Conservation (phyloP, 23 tunicate species). For the Trididemnum nubilum region DNA sequence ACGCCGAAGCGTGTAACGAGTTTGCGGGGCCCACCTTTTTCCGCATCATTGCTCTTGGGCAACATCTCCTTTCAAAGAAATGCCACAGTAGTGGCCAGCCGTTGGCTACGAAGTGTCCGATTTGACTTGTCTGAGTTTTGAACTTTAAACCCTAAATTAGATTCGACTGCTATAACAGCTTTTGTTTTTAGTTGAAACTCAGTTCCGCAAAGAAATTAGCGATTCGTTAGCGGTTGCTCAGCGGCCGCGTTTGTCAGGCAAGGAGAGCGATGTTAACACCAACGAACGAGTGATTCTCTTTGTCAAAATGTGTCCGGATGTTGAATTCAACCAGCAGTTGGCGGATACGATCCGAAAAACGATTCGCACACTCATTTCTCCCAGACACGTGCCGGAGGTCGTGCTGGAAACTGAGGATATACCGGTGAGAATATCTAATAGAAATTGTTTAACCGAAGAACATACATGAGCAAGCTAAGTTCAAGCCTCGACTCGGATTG, state of each 20-base stretch:
- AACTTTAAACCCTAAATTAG: no score
- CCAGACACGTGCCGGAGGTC: constrained; percentile 81
- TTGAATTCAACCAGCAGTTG: constrained; percentile 31
- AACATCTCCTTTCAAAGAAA: no score
- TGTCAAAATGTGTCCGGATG: constrained; percentile 46
- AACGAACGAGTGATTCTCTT: constrained; percentile 71
- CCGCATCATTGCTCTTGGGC: no score
- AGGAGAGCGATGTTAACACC: background rate
- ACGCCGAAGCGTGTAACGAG: no score
- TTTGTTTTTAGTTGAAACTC: constrained; percentile 66
- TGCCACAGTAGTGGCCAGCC: no score
- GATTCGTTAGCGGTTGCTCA: constrained; percentile 88
- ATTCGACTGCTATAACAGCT: no score
- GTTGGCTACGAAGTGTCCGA: no score
- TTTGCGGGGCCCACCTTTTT: no score
- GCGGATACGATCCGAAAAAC: constrained; percentile 25
- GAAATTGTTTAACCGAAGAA: no score
- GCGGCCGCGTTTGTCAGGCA: constrained; percentile 27
- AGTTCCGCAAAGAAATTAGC: constrained; percentile 55
- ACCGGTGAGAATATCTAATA: constrained; percentile 62
- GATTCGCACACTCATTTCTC: constrained; percentile 68
- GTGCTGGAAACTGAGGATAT: constrained; percentile 64
- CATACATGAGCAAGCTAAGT: background rate
- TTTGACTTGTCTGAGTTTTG: no score
- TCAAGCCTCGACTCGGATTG: no score